Base-by-base conservation (phyloP, 2,113 vertebrate species). In the Anarrhichthys ocellatus region DNA sequence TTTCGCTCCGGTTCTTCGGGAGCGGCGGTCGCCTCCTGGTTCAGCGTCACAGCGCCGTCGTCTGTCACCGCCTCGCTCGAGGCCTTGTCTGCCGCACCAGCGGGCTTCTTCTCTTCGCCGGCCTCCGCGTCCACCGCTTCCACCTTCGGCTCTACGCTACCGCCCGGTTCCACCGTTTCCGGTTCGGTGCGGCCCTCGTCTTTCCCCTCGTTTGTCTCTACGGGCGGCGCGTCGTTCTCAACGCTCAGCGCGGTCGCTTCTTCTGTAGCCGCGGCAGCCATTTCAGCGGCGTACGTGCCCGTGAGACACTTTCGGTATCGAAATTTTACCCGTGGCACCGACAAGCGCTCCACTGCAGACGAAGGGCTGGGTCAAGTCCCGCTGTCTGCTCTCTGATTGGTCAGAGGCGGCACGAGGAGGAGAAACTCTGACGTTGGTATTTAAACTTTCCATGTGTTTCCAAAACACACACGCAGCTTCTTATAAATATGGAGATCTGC, bases 131-230 rank as follows among this genome's bases (percentile, higher is more conserved):
- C 83, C 59, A 42, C 78, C 80, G 80, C 90, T 79, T 88, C 91
- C 83, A 88, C 91, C 80, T 93, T 94, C 80, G 84, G 67, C 48
- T 88, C 90, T 13, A 63, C 66, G 20, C 54, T 59, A 38, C 77
- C 2, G 34, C 34, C 62, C 10, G 78, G 76, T 17, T 87, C 80
- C 59, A 56, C 86, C 1, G 80, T 64, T 84, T 88, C 81, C 73
- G 78, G 71, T 20, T 84, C 83, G 27, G 7, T 2, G 6, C 54
- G 81, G 86, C 75, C 83, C n/a, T 66, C 54, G 59, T 82, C 80
- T 58, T 52, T 81, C 62, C 83, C 89, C 87, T 94, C 91, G 90
- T 87, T 88, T 61, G 92, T 90, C 83, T 88, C 89, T 8, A 58
- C 74, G 24, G 83, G 75, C 54, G 58, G 59, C 11, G 14, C 66